phyloP scores from a whole-genome alignment of 2,888 invertebrate genomes.

The Dyspetes luteomarginatus region DNA sequence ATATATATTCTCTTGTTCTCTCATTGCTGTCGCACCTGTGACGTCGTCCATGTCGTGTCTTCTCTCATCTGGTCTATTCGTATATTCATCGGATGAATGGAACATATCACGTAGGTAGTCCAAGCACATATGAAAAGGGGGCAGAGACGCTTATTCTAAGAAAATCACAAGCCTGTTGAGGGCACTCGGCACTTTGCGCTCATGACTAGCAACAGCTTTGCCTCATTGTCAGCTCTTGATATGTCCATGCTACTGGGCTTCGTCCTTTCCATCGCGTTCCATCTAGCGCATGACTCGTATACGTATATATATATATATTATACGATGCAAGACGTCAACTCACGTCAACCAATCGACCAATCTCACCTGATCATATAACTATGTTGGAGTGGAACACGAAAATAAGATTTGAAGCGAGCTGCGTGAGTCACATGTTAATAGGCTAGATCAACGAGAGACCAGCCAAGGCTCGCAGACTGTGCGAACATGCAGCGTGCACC shows the following conservation, averaged over 20 bases:
- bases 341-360: constrained; percentile 9
- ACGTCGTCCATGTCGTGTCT: constrained; percentile 13
- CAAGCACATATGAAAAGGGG: not conserved
- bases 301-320: not conserved
- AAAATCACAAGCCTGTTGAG: constrained; percentile 23
- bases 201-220: constrained; percentile 31
- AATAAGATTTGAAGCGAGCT: constrained; percentile 61
- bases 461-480: constrained; percentile 4
- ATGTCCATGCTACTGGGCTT: constrained; percentile 31
- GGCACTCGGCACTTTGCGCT: not conserved
- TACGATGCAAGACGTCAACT: constrained; percentile 5
- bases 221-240: constrained; percentile 17
- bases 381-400: constrained; percentile 55
- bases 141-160: not conserved
- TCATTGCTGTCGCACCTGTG: constrained; percentile 38
- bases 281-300: not conserved
- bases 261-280: not conserved
- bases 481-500: constrained; percentile 35
- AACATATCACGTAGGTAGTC: not conserved
- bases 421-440: constrained; percentile 62
- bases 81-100: no score
- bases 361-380: constrained; percentile 25
- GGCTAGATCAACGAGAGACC: constrained; percentile 33
- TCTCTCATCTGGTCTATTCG: constrained; percentile 10
- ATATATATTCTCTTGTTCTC: no score